Base-by-base conservation (phyloP, 2,797 vertebrate genomes). In the Typhlichthys subterraneus region DNA sequence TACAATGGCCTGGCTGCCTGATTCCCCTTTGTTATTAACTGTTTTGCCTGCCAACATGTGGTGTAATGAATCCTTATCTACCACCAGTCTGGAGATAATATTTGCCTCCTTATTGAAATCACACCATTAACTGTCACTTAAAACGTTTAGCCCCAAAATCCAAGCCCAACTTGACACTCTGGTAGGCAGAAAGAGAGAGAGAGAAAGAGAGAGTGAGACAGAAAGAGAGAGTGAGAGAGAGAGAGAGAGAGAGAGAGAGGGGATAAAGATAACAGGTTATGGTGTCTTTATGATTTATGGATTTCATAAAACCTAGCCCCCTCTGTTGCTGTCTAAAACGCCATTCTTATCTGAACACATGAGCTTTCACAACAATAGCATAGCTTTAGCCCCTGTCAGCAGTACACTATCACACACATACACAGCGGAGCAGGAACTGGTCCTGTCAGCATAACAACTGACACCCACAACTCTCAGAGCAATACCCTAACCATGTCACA, bases 271-370 rank as follows among this genome's bases (percentile, higher is more conserved):
- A 79, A 73, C 82, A 53, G 67, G 68, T 69, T 78, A 61, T 65
- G 77, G 85, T 91, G 90, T 92, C 89, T 85, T 67, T 59, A 74
- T 93, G 92, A 94, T 91, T 91, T 90, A 93, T 93, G 91, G 85
- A 88, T 90, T 91, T 94, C 91, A 94, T 93, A 93, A 94, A 88
- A 78, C 80, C 88, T 85, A 90, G 88, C 84, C 79, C 77, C 81
- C 84, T 77, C 76, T 67, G 73, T 87, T 89, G 77, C 85, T 85
- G 79, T 88, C 84, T 89, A 90, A 89, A 87, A 85, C 75, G 42
- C 89, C 83, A 86, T 90, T 89, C 84, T 88, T 87, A 81, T 85
- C 78, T 58, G 62, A 76, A 73, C 80, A 81, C 72, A 70, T 67
- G 74, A 81, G 80, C 76, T 73, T 76, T 80, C 70, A 65, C 82